Evolutionary conservation across 2,888 invertebrate genomes (phyloP).

Genomic region (Creontiades dilutus): DNA sequence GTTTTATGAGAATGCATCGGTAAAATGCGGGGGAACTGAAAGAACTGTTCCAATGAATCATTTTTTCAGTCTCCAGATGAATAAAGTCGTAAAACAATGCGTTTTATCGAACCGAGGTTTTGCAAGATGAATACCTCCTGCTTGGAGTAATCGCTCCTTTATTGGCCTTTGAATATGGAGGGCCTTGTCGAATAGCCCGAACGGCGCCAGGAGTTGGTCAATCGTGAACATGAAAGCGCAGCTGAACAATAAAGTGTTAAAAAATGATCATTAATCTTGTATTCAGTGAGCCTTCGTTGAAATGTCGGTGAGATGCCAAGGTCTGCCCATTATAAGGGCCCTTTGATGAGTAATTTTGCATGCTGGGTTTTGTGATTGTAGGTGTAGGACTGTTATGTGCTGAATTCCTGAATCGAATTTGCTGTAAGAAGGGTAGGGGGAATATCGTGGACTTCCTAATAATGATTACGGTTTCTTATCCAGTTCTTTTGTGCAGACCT

Average conservation of each 20-base stretch:
- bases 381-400: no score
- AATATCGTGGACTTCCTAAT: no score
- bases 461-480: no score
- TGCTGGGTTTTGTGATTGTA: no score
- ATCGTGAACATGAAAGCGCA: constrained; percentile 41
- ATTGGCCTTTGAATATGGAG: constrained; percentile 14
- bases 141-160: constrained; percentile 2
- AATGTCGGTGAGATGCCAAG: constrained; percentile 26
- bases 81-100: constrained; percentile 20
- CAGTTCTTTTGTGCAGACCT: no score
- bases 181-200: constrained; percentile 8
- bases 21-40: not conserved
- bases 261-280: constrained; percentile 51
- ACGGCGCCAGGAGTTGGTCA: constrained; percentile 47
- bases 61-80: not conserved
- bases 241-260: constrained; percentile 44
- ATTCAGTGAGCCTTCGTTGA: constrained; percentile 27
- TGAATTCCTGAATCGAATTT: no score
- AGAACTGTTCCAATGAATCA: not conserved
- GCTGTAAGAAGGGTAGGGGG: no score
- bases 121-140: constrained; percentile 13
- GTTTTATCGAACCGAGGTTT: not conserved
- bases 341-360: not conserved
- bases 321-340: not conserved
- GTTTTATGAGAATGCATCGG: not conserved